These are phyloP conservation scores for Syrmaticus mikado DNA, from an alignment of 2,113 vertebrate species.

Conservation along the genomic window DNA sequence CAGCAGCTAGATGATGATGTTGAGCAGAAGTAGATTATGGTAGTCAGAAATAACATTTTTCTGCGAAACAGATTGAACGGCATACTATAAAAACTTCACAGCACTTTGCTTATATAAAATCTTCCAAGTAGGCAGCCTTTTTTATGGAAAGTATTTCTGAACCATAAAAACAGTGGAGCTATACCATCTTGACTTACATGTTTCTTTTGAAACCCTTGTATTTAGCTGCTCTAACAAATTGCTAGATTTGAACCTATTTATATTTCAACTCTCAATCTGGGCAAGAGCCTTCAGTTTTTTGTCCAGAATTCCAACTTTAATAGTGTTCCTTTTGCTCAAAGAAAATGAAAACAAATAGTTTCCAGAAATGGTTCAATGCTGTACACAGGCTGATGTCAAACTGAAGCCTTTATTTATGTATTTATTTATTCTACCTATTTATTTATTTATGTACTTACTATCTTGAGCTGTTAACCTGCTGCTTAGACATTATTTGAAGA, in stretches of 20 bases:
- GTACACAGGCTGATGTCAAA: background rate
- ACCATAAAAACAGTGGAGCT: slow-evolving; percentile 1
- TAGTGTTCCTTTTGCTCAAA: slow-evolving; percentile 25
- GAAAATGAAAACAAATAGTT: slow-evolving; percentile 36
- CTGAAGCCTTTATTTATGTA: background rate
- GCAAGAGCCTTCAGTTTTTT: background rate
- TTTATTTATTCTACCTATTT: background rate
- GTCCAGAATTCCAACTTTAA: slow-evolving; percentile 25
- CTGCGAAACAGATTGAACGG: background rate
- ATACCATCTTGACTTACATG: background rate
- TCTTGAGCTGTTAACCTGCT: slow-evolving; percentile 31
- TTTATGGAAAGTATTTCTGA: slow-evolving; percentile 26
- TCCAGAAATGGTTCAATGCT: slow-evolving; percentile 17
- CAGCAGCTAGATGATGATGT: background rate
- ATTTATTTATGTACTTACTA: background rate
- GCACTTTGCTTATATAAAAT: background rate
- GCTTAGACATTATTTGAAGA: background rate
- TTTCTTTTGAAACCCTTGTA: slow-evolving; percentile 2
- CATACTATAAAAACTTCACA: slow-evolving; percentile 23
- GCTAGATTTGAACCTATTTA: slow-evolving; percentile 18
- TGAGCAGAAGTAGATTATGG: background rate
- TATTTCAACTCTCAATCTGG: background rate
- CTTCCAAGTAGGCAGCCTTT: background rate
- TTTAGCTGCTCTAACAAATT: slow-evolving; percentile 26
- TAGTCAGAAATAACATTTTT: slow-evolving; percentile 9